Conservation (phyloP, 2,797 vertebrate genomes). For the Enteromius argenteus region DNA sequence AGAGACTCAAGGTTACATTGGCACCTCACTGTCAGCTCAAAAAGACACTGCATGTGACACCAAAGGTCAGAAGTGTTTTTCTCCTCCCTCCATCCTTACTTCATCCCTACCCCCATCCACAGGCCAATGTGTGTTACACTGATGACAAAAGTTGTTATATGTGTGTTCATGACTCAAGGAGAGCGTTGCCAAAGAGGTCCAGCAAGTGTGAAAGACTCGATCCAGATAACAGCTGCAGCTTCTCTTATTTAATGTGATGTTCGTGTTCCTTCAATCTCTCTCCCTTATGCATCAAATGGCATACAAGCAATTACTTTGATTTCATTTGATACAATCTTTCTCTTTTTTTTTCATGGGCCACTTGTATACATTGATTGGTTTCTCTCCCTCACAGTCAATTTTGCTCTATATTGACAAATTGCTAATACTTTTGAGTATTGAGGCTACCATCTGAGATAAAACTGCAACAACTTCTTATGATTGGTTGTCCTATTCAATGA, state of each 20-base stretch:
- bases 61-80: conserved; percentile 48
- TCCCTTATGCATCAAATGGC: background rate
- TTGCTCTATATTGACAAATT: conserved; percentile 8
- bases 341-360: background rate
- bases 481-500: too few relatives aligned
- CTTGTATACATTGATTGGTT: background rate
- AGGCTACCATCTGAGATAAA: background rate
- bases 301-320: background rate
- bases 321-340: background rate
- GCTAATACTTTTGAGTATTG: background rate
- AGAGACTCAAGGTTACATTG: conserved; percentile 47
- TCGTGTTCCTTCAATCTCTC: background rate
- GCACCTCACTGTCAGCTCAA: conserved; percentile 35
- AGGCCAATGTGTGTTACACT: conserved; percentile 65
- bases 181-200: background rate
- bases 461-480: background rate
- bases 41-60: conserved; percentile 44
- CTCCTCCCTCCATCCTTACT: conserved; percentile 11
- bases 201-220: conserved; percentile 40
- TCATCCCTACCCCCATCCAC: conserved; percentile 6
- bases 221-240: conserved; percentile 22
- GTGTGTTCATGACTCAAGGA: conserved; percentile 31
- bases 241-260: background rate
- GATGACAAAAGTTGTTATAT: conserved; percentile 34
- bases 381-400: background rate